Conservation (phyloP, 2,888 invertebrate genomes). For the Chrysolina americana region DNA sequence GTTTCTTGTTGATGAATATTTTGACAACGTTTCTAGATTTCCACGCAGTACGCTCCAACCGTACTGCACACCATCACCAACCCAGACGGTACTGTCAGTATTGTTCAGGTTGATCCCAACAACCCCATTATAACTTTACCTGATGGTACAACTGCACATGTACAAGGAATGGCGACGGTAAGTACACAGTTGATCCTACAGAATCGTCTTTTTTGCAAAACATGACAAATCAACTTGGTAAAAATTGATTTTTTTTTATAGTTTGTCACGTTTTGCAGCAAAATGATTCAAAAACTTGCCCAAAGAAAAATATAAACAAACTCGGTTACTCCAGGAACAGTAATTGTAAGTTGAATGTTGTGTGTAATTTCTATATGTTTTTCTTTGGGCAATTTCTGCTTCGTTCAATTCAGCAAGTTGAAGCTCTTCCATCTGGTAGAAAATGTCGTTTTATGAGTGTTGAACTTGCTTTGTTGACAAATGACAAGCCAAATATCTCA, state of each 20-base stretch:
- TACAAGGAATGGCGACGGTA: conserved; percentile 77
- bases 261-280: not conserved
- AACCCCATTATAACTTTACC: conserved; percentile 95
- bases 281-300: conserved; percentile 6
- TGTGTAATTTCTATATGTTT: not conserved
- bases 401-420: not conserved
- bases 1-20: not conserved
- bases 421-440: not conserved
- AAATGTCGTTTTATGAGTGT: not conserved
- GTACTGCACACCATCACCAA: conserved; percentile 96
- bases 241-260: not conserved
- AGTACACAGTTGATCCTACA: conserved; percentile 27
- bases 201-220: not conserved
- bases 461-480: conserved; percentile 31
- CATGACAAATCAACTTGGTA: conserved; percentile 3
- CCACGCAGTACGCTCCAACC: conserved; percentile 86
- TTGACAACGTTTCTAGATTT: conserved; percentile 66
- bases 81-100: conserved; percentile 95
- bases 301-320: conserved; percentile 5
- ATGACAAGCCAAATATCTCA: conserved; percentile 43
- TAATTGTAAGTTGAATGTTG: not conserved
- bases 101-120: conserved; percentile 95
- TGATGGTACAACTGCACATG: conserved; percentile 96
- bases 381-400: not conserved
- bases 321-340: too few species aligned